Conservation (phyloP, 2,797 vertebrate species). For the Etheostoma nigrum region DNA sequence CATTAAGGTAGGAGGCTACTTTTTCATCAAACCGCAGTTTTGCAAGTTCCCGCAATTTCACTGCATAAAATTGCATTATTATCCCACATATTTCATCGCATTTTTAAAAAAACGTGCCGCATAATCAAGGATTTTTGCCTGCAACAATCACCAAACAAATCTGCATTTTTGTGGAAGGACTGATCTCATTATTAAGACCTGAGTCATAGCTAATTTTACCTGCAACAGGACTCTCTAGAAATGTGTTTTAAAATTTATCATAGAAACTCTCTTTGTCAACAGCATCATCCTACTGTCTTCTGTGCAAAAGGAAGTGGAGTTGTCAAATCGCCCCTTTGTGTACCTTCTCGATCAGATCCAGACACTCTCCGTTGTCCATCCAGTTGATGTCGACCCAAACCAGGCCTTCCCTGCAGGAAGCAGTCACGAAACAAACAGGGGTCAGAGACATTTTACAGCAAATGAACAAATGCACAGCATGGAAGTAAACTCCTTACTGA, state of each 20-base stretch:
- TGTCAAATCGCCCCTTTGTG: too few relatives aligned
- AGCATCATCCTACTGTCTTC: neutral
- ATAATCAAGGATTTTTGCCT: too few relatives aligned
- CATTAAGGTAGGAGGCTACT: too few relatives aligned
- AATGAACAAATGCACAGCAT: neutral
- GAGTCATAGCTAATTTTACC: neutral
- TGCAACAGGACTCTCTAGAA: neutral
- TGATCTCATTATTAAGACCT: too few relatives aligned
- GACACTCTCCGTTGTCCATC: slow-evolving; percentile 97
- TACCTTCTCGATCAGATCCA: slow-evolving; percentile 99
- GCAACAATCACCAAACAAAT: too few relatives aligned
- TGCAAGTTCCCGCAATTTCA: too few relatives aligned
- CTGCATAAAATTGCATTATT: too few relatives aligned
- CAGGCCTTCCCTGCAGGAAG: slow-evolving; percentile 88
- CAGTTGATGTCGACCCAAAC: slow-evolving; percentile 96
- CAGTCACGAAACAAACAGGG: neutral
- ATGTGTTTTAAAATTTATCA: neutral
- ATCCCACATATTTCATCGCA: too few relatives aligned
- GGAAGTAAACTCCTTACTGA: neutral
- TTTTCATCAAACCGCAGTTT: too few relatives aligned
- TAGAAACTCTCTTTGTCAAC: neutral
- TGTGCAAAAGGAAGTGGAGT: too few relatives aligned
- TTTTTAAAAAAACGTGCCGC: too few relatives aligned
- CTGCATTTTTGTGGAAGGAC: too few relatives aligned
- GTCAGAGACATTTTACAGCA: neutral